phyloP scores from a whole-genome alignment of 2,888 invertebrate species.

The Dynastes maya region DNA sequence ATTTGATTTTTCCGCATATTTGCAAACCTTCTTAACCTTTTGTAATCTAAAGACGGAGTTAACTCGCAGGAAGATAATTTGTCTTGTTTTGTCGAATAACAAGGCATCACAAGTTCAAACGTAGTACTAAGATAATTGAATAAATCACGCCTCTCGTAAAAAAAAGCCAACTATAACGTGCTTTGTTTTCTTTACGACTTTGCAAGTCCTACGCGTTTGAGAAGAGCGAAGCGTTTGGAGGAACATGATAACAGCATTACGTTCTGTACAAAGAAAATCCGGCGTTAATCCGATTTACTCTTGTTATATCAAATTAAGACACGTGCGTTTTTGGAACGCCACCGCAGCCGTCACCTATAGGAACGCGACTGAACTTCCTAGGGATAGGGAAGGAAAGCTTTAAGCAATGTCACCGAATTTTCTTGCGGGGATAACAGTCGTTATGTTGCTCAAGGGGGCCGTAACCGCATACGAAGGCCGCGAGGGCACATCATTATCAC shows the following conservation, averaged over 20 bases:
- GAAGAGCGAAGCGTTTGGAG: not conserved
- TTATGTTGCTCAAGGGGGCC: conserved; percentile 57
- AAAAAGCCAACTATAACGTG: not conserved
- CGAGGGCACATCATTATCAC: conserved; percentile 47
- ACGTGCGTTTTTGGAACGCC: conserved; percentile 35
- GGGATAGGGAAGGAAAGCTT: conserved; percentile 8
- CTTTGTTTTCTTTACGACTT: conserved; percentile 8
- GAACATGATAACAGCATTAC: conserved; percentile 37
- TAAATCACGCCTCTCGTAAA: not conserved
- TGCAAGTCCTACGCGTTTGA: not conserved
- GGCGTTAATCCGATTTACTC: conserved; percentile 40
- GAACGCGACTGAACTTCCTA: not conserved
- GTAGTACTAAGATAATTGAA: not conserved
- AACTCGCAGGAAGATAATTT: too few species aligned
- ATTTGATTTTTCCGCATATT: too few species aligned
- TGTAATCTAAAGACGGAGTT: too few species aligned
- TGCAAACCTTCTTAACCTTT: too few species aligned
- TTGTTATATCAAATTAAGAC: conserved; percentile 42
- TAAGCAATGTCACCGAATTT: conserved; percentile 52
- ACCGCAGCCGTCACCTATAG: not conserved
- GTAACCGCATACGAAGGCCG: conserved; percentile 52
- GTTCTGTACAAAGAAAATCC: conserved; percentile 18
- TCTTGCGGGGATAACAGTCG: conserved; percentile 54
- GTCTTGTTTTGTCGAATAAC: too few species aligned
- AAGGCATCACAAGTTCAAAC: too few species aligned